A percentile compares a stretch with the other conserved stretches of the same genome.
These are phyloP conservation scores for Archocentrus centrarchus DNA, from an alignment of 2,113 vertebrate genomes.

Conservation along the genomic window DNA sequence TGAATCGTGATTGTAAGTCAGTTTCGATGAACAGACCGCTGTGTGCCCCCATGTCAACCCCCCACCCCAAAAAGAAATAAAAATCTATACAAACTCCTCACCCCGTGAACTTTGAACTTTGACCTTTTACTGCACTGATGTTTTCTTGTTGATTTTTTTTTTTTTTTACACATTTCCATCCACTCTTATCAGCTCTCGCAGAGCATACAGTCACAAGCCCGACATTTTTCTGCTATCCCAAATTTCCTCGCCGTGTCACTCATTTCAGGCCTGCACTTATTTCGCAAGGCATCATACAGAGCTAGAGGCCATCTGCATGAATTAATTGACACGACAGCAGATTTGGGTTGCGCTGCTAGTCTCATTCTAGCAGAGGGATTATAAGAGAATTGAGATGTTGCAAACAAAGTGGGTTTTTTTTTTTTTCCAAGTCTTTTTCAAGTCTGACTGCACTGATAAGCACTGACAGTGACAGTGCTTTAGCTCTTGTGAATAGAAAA, in stretches of 20 bases:
- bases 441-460: constrained; percentile 48
- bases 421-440: constrained; percentile 20
- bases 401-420: constrained; percentile 16
- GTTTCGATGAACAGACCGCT: constrained; percentile 40
- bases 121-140: constrained; percentile 1
- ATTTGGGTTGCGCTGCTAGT: constrained; percentile 40
- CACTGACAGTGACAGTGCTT: constrained; percentile 50
- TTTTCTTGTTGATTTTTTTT: not conserved
- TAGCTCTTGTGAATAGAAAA: constrained; percentile 71
- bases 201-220: not conserved
- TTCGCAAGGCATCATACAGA: constrained; percentile 10
- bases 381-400: constrained; percentile 31
- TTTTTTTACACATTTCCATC: constrained; percentile 3
- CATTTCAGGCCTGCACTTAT: constrained; percentile 1
- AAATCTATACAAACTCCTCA: not conserved
- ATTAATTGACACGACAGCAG: constrained; percentile 5
- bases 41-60: constrained; percentile 37
- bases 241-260: not conserved
- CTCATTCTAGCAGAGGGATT: constrained; percentile 19
- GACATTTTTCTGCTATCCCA: not conserved
- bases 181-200: not conserved
- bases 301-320: constrained; percentile 14
- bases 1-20: constrained; percentile 67
- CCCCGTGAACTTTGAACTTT: not conserved
- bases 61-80: not conserved